These are phyloP conservation scores for Drosophila kuntzei DNA, from an alignment of 2,888 invertebrate genomes.

Conservation along the genomic window DNA sequence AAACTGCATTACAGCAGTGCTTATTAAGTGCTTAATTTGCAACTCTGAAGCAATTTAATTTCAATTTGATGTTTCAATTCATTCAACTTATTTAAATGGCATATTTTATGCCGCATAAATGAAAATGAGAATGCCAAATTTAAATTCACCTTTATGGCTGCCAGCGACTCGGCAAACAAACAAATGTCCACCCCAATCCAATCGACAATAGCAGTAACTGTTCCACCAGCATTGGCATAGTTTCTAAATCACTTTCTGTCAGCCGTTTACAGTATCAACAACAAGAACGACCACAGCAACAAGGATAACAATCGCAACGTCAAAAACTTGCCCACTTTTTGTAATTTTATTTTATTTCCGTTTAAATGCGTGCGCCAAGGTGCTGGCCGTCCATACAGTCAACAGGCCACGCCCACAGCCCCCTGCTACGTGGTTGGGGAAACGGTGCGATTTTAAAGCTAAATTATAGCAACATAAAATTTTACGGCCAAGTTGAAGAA, in stretches of 20 bases:
- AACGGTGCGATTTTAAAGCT: slow-evolving; percentile 74
- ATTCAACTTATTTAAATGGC: slow-evolving; percentile 58
- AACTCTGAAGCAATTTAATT: slow-evolving; percentile 41
- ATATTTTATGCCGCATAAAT: slow-evolving; percentile 41
- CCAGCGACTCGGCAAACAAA: slow-evolving; percentile 55
- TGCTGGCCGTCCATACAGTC: slow-evolving; percentile 28
- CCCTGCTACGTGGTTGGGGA: not conserved
- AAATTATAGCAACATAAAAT: slow-evolving; percentile 79
- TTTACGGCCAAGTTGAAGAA: slow-evolving; percentile 65
- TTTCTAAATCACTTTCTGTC: slow-evolving; percentile 81
- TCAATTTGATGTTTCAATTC: slow-evolving; percentile 65
- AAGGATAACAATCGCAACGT: slow-evolving; percentile 77
- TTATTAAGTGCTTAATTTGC: slow-evolving; percentile 31
- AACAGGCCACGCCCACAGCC: not conserved
- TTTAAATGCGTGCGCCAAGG: slow-evolving; percentile 72
- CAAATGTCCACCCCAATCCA: slow-evolving; percentile 29
- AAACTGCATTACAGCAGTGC: slow-evolving; percentile 22
- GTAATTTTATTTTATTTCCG: slow-evolving; percentile 81
- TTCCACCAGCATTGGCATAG: slow-evolving; percentile 57
- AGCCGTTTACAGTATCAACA: slow-evolving; percentile 58
- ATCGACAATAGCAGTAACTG: not conserved
- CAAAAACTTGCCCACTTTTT: slow-evolving; percentile 80
- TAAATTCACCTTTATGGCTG: slow-evolving; percentile 76
- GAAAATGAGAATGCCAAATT: slow-evolving; percentile 61
- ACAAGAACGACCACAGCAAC: slow-evolving; percentile 35